Evolutionary conservation across 2,888 invertebrate species (phyloP).

Genomic region (Branchellion lobata): DNA sequence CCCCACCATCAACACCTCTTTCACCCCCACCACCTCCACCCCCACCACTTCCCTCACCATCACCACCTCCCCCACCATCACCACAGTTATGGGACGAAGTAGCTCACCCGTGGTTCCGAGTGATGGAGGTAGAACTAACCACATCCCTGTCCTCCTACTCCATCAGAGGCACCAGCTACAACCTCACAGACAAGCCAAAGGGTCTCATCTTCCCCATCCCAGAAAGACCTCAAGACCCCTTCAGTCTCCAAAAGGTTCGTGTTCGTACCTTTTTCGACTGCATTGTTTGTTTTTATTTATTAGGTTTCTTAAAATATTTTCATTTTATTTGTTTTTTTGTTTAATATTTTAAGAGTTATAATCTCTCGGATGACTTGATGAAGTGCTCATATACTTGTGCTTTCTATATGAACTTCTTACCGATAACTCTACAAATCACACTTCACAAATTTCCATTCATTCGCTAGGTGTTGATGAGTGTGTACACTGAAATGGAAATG

Average conservation of each 20-base stretch:
- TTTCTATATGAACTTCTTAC: too few relatives aligned
- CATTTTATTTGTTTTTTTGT: too few relatives aligned
- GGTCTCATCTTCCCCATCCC: constrained; percentile 49
- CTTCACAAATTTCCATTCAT: too few relatives aligned
- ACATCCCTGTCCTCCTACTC: constrained; percentile 48
- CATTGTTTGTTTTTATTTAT: background rate
- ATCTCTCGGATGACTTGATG: too few relatives aligned
- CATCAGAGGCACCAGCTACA: constrained; percentile 49
- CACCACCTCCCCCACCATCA: too few relatives aligned
- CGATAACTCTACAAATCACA: too few relatives aligned
- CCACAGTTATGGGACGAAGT: constrained; percentile 50
- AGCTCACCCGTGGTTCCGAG: constrained; percentile 48
- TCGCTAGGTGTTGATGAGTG: constrained; percentile 38
- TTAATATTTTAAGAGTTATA: too few relatives aligned
- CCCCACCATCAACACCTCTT: too few relatives aligned
- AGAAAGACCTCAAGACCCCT: constrained; percentile 39
- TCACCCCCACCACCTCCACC: too few relatives aligned
- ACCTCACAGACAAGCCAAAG: constrained; percentile 51
- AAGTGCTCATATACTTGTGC: background rate
- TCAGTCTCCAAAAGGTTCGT: constrained; percentile 39
- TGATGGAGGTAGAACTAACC: constrained; percentile 49
- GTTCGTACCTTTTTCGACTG: background rate
- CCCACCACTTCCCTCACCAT: too few relatives aligned
- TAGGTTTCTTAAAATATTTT: background rate
- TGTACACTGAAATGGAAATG: constrained; percentile 33